phyloP scores from a whole-genome alignment of 2,888 invertebrate genomes.

The Polia nebulosa region DNA sequence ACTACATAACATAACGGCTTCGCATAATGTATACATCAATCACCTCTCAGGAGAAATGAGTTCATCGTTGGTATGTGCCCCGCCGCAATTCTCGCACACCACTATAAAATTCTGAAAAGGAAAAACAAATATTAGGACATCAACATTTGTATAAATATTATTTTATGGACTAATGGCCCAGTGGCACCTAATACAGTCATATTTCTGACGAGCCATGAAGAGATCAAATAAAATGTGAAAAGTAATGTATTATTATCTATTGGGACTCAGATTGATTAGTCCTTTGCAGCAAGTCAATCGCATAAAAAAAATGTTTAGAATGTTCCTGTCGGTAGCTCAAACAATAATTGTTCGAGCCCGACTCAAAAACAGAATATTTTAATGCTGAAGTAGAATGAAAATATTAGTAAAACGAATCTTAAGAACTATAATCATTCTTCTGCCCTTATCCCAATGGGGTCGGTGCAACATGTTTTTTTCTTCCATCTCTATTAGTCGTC shows the following conservation, averaged over 20 bases:
- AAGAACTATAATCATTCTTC: too few relatives aligned
- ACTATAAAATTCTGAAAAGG: constrained; percentile 79
- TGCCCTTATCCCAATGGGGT: too few relatives aligned
- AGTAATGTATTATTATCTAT: constrained; percentile 43
- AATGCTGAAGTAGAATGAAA: constrained; percentile 23
- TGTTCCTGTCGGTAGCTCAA: constrained; percentile 26
- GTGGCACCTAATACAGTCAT: constrained; percentile 34
- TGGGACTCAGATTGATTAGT: constrained; percentile 50
- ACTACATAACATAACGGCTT: too few relatives aligned
- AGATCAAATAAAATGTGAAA: constrained; percentile 47
- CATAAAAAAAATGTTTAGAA: constrained; percentile 43
- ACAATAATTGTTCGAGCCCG: constrained; percentile 26
- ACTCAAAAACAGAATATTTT: constrained; percentile 28
- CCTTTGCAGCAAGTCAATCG: constrained; percentile 39
- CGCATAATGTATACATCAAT: too few relatives aligned
- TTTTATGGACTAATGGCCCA: constrained; percentile 14
- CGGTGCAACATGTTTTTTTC: too few relatives aligned
- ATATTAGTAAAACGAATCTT: constrained; percentile 28
- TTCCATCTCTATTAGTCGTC: too few relatives aligned
- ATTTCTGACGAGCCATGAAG: constrained; percentile 25
- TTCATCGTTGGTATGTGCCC: too few relatives aligned
- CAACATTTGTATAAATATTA: constrained; percentile 20
- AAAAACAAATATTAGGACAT: constrained; percentile 34
- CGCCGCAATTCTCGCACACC: constrained; percentile 76
- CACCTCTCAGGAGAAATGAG: too few relatives aligned